phyloP scores from a whole-genome alignment of 2,113 vertebrate species.

The Tychaedon coryphoeus region DNA sequence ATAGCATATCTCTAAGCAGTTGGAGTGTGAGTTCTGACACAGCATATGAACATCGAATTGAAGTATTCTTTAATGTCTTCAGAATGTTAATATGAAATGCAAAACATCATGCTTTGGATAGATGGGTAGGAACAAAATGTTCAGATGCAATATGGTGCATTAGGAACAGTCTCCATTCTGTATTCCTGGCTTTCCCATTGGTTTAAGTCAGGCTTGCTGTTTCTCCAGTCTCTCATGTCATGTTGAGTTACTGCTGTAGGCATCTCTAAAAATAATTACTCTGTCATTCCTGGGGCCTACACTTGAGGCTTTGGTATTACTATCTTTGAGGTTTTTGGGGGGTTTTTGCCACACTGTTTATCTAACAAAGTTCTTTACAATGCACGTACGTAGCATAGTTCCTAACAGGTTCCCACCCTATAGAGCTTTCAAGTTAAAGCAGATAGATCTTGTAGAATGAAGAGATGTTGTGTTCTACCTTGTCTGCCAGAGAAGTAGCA shows the following conservation, averaged over 20 bases:
- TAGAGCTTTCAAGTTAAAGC: background rate
- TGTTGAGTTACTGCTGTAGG: slow-evolving; percentile 43
- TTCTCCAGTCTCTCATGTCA: slow-evolving; percentile 38
- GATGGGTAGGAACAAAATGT: slow-evolving; percentile 61
- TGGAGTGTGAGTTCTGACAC: slow-evolving; percentile 15
- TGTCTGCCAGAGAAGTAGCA: background rate
- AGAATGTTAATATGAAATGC: slow-evolving; percentile 64
- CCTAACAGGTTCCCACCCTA: background rate
- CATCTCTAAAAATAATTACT: slow-evolving; percentile 57
- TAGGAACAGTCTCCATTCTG: slow-evolving; percentile 56
- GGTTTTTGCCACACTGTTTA: background rate
- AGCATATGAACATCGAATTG: slow-evolving; percentile 37
- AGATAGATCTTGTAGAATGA: background rate
- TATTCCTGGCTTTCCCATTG: slow-evolving; percentile 53
- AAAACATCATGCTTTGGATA: slow-evolving; percentile 58
- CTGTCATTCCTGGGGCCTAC: slow-evolving; percentile 14
- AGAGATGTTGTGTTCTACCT: background rate
- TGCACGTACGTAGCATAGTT: background rate
- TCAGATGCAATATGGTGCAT: slow-evolving; percentile 61
- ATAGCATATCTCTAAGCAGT: background rate
- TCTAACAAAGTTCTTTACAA: background rate
- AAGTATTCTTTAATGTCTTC: slow-evolving; percentile 57
- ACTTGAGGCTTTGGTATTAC: background rate
- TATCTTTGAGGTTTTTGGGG: background rate
- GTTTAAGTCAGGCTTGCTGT: slow-evolving; percentile 51